Percentiles rank a stretch among this genome's conserved stretches.
These are phyloP conservation scores for Pseudococcus viburni DNA, from an alignment of 2,888 invertebrate species.

Conservation along the genomic window DNA sequence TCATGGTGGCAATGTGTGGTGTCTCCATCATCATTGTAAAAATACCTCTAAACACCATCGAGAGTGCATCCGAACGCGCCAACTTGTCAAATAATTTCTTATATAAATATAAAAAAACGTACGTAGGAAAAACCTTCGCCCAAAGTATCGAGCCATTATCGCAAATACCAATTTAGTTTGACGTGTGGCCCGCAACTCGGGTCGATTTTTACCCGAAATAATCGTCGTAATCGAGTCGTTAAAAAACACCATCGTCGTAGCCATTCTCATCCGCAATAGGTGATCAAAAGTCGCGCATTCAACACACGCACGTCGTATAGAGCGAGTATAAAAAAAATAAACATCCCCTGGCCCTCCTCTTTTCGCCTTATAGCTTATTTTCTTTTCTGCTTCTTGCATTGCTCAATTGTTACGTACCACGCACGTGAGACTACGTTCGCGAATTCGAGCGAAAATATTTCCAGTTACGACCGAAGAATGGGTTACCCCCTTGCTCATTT, in stretches of 20 bases:
- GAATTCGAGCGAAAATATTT: no score
- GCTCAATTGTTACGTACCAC: no score
- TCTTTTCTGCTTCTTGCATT: no score
- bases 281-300: background rate
- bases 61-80: background rate
- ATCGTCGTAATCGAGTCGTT: constrained; percentile 3
- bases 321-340: no score
- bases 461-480: no score
- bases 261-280: background rate
- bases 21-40: background rate
- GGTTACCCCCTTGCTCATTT: no score
- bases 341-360: no score
- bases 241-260: background rate
- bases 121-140: background rate
- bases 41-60: background rate
- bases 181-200: background rate
- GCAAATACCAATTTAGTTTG: constrained; percentile 39
- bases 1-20: constrained; percentile 1
- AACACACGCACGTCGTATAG: no score
- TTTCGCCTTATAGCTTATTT: no score
- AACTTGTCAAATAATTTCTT: constrained; percentile 37
- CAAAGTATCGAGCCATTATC: constrained; percentile 32
- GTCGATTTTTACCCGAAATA: constrained; percentile 20
- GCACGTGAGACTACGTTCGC: no score
- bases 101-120: background rate